Evolutionary conservation across 2,888 invertebrate species (phyloP), one percentile per base, ranked within the genome.

Genomic region (Priapulus caudatus): DNA sequence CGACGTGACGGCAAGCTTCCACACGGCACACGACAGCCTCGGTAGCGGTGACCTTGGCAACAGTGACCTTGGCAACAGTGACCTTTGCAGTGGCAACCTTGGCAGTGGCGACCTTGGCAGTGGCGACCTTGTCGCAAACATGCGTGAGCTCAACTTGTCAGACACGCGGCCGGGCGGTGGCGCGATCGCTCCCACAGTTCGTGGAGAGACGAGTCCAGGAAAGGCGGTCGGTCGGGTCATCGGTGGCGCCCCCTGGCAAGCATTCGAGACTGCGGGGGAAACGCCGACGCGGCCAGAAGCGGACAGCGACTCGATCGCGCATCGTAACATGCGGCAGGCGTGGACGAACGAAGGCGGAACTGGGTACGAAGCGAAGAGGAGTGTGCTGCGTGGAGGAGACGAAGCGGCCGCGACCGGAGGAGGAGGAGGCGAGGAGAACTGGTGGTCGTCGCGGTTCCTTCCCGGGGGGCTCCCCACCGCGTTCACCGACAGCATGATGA

Each of bases 1-100:
- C 10, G 33, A 33, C 33, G 10, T 10, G 33, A 33, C 33, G 10
- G 33, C 33, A 33, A 33, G 33, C 33, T 33, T 33, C n/a, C 33
- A 33, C 33, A 33, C 33, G 33, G 33, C 33, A 33, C n/a, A n/a
- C 33, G 33, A 33, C 10, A 33, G n/a, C n/a, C 33, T 33, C 33
- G n/a, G 33, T n/a, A n/a, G 10, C n/a, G 10, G 10, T 33, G n/a
- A n/a, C 33, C 33, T 33, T n/a, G 10, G 10, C 10, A n/a, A n/a
- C n/a, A n/a, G n/a, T n/a, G n/a, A n/a, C n/a, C n/a, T n/a, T n/a
- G n/a, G n/a, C n/a, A n/a, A n/a, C n/a, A n/a, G n/a, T n/a, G n/a
- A n/a, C n/a, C n/a, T n/a, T n/a, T n/a, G n/a, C n/a, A n/a, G n/a
- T n/a, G 33, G n/a, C 10, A 33, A 33, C n/a, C 33, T 33, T n/a